These are phyloP conservation scores for Pristiophorus japonicus DNA, from an alignment of 2,113 vertebrate genomes.

Conservation along the genomic window DNA sequence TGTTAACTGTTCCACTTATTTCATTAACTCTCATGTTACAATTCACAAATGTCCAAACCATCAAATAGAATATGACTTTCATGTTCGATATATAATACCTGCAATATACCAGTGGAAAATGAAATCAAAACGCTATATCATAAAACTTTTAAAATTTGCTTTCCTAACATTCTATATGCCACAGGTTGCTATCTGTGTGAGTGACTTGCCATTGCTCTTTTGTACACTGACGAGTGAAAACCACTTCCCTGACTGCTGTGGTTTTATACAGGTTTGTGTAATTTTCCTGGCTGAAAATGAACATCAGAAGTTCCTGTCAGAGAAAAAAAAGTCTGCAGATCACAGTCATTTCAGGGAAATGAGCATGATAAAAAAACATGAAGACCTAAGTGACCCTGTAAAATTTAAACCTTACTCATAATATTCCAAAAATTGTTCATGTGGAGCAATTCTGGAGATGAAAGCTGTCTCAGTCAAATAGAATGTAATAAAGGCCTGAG, in stretches of 20 bases:
- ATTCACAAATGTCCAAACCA: background rate
- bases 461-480: background rate
- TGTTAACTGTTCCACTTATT: background rate
- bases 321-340: constrained; percentile 2
- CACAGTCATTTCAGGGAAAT: constrained; percentile 32
- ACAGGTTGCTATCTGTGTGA: background rate
- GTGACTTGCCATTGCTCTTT: background rate
- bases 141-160: background rate
- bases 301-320: constrained; percentile 29
- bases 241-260: constrained; percentile 33
- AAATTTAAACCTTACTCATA: constrained; percentile 23
- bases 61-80: background rate
- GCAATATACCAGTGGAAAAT: background rate
- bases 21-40: background rate
- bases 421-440: constrained; percentile 24
- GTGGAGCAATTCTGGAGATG: constrained; percentile 2
- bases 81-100: background rate
- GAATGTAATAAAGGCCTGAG: background rate
- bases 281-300: constrained; percentile 30
- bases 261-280: constrained; percentile 29
- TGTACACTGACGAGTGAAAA: constrained; percentile 17
- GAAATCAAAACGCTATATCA: background rate
- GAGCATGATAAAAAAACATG: background rate
- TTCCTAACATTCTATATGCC: background rate
- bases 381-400: constrained; percentile 8